phyloP scores from a whole-genome alignment of 2,888 invertebrate genomes.

The Polydrusus pterygomalis region DNA sequence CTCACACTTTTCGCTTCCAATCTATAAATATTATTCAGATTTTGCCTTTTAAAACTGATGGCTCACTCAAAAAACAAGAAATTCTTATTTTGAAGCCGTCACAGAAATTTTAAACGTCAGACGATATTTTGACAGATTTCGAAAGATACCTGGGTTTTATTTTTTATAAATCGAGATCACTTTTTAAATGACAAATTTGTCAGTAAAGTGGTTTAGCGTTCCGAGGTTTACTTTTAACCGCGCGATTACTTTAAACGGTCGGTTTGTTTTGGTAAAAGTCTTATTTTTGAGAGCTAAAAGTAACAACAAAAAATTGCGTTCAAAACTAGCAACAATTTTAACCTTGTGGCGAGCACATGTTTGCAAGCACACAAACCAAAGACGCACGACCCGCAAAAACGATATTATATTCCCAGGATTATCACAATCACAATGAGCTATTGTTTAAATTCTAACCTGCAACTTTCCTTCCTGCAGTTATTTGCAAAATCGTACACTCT shows the following conservation, averaged over 20 bases:
- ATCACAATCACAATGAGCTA: constrained; percentile 7
- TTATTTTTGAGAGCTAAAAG: no score
- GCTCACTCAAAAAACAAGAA: background rate
- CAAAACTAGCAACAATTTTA: background rate
- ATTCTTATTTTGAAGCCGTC: constrained; percentile 7
- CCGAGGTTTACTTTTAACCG: no score
- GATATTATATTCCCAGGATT: background rate
- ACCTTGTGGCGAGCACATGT: constrained; percentile 12
- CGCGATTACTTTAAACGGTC: no score
- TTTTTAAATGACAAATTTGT: no score
- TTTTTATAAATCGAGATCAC: no score
- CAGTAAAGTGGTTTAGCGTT: no score
- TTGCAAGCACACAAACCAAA: background rate
- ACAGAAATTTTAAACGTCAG: constrained; percentile 1
- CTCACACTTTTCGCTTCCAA: background rate
- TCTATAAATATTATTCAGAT: background rate
- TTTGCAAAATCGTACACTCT: background rate
- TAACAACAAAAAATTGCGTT: no score
- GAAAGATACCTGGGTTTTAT: background rate
- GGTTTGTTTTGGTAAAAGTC: no score
- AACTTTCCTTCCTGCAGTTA: background rate
- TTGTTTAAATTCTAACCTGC: constrained; percentile 4
- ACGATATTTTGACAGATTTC: background rate
- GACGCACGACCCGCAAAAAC: background rate
- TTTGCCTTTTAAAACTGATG: background rate